Base-by-base conservation (phyloP, 2,888 invertebrate genomes). In the Lasioglossum calceatum region DNA sequence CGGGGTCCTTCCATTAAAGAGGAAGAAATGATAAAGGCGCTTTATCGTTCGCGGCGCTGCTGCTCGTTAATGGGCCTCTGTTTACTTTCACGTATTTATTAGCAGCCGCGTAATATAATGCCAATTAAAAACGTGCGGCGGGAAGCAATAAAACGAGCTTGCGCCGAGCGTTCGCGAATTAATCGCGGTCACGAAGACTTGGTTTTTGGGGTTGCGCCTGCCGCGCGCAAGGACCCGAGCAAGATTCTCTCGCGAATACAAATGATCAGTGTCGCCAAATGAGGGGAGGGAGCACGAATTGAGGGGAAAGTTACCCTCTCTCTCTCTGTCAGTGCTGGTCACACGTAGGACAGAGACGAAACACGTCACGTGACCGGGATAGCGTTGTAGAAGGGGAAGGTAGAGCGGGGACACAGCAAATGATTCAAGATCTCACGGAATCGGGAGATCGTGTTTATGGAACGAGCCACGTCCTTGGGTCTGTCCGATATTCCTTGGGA, bases 21-120 rank as follows among this genome's bases (percentile, higher is more conserved):
- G 77, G 47, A 85, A 54, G 87, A 87, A 87, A 82, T 82, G 81
- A 87, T 87, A 87, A 87, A 87, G 76, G 71, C 72, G 72, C 64
- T 79, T 74, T 70, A 81, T 84, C 83, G 61, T 47, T 16, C 50
- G 77, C 58, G 72, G 77, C 74, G 54, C 78, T 71, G 54, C 84
- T 71, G 61, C 44, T 19, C 83, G 32, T 85, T 87, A 87, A 81
- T 79, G 83, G 79, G 44, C 27, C 61, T 36, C 79, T 72, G 54
- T 83, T 87, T 87, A 87, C 78, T 75, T 79, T 32, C 83, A 16
- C 78, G 58, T 78, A 87, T 81, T 87, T 87, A 87, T 87, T 87
- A 78, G 77, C 54, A 54, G n/a, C 8, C 83, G 14, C 42, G 81
- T 77, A 87, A 77, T 87, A 75, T 81, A 79, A 81, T 73, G 87